These are phyloP conservation scores for Axea sp. DNA, from an alignment of 2,888 invertebrate species.

Conservation along the genomic window DNA sequence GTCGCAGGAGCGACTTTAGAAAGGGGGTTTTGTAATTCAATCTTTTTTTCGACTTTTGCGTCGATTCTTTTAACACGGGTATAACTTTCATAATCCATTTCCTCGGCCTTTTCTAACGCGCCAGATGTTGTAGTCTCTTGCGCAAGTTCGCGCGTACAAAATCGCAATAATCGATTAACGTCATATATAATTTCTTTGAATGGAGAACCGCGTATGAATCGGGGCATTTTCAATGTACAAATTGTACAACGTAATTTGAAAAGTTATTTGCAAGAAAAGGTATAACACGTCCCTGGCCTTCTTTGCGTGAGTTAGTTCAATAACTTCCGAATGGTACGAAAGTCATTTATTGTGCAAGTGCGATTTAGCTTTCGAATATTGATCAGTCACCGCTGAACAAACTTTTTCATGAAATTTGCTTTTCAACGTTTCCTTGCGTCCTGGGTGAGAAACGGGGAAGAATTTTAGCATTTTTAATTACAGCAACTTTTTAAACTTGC, in stretches of 20 bases:
- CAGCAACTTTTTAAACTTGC: too few species aligned
- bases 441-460: too few species aligned
- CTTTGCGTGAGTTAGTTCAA: constrained; percentile 45
- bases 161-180: too few species aligned
- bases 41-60: constrained; percentile 3
- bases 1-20: constrained; percentile 1
- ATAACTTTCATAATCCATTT: constrained; percentile 1
- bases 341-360: constrained; percentile 39
- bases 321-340: constrained; percentile 53
- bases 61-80: constrained; percentile 1
- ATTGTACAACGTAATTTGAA: constrained; percentile 1
- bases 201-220: too few species aligned
- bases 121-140: too few species aligned
- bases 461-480: too few species aligned
- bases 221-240: constrained; percentile 1
- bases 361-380: constrained; percentile 41
- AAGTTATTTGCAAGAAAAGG: background rate
- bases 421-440: background rate
- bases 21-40: constrained; percentile 17
- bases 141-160: background rate
- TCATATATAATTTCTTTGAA: too few species aligned
- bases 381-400: constrained; percentile 27
- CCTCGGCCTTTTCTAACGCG: too few species aligned
- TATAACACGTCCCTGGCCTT: constrained; percentile 15
- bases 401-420: constrained; percentile 1